These are phyloP conservation scores for Lasioglossum morio DNA, from an alignment of 2,888 invertebrate species.

Conservation along the genomic window DNA sequence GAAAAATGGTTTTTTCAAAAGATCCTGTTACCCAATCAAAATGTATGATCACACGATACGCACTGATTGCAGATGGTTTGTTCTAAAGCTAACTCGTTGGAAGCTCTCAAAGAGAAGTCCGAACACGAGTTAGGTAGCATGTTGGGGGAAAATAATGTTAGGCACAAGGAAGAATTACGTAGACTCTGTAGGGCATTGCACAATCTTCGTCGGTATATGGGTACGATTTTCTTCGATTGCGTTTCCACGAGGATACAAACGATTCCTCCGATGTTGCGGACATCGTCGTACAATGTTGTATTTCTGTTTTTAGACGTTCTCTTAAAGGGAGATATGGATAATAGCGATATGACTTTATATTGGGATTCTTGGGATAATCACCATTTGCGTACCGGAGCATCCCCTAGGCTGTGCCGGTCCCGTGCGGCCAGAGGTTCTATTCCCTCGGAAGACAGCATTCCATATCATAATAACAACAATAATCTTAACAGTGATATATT, in stretches of 20 bases:
- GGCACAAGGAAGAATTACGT: conserved; percentile 92
- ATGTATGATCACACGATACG: neutral
- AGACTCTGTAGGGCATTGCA: conserved; percentile 93
- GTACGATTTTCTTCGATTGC: conserved; percentile 84
- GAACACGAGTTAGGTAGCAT: conserved; percentile 93
- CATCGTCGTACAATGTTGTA: neutral
- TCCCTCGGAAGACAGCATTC: conserved; percentile 87
- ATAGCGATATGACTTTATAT: conserved; percentile 90
- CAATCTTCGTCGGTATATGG: conserved; percentile 94
- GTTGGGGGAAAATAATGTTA: conserved; percentile 88
- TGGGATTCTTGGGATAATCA: conserved; percentile 98
- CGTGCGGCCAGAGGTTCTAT: conserved; percentile 86
- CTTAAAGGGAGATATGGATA: conserved; percentile 86
- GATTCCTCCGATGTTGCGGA: neutral
- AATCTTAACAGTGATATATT: conserved; percentile 80
- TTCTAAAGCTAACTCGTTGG: conserved; percentile 90
- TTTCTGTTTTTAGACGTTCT: conserved; percentile 86
- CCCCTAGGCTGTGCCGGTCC: conserved; percentile 85
- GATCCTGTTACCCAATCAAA: neutral
- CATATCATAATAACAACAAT: conserved; percentile 83
- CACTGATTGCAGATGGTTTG: conserved; percentile 88
- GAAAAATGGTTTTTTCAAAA: neutral
- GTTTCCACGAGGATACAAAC: neutral
- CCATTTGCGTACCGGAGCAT: conserved; percentile 85
- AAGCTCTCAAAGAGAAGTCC: conserved; percentile 92